Evolutionary conservation across 30 jellyfish, hydroid and myxozoan species (phyloP), one percentile per base, ranked within the genome.

Genomic region (Hydractinia symbiolongicarpus): DNA sequence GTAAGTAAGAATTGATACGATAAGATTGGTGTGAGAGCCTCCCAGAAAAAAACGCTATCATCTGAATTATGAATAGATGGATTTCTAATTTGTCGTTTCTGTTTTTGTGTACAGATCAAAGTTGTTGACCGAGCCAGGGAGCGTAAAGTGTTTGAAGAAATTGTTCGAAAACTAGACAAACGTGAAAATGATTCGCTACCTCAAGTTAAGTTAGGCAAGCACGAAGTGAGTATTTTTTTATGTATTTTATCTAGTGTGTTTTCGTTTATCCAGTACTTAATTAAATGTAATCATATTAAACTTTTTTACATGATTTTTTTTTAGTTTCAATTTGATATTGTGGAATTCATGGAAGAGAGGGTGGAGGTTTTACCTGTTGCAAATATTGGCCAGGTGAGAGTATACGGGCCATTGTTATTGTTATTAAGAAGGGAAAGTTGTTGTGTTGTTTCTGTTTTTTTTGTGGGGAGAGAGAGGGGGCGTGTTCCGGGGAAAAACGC

Each of bases 161-260:
- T 93, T 13, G 88, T 88, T 70, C 85, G 96, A 56, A 88, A 87
- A 69, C 83, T 93, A 54, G 98, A 93, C 57, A 85, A 89, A 64
- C 82, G 81, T 57, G 98, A 93, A 84, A 93, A 93, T 72, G 98
- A 93, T 11, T 85, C 86, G 7, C 74, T 93, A 9, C 98, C 98
- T 11, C 98, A 93, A 81, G 98, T 93, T 7, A 93, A 93, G 55
- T 94, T 93, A n/a, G 98, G 90, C 30, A 83, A 75, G 62, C 86
- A 81, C 20, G 98, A 93, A 84, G 98, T 93, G 66, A 14, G 89
- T 16, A 50, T 7, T 30, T 9, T 5, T 71, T 68, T n/a, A n/a
- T n/a, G n/a, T n/a, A n/a, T n/a, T n/a, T n/a, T n/a, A n/a, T n/a
- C n/a, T n/a, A n/a, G n/a, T n/a, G n/a, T n/a, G 69, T 13, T 11